phyloP scores from a whole-genome alignment of 92 coral and sea anemone species.

The Umimayanthus chanpuru region DNA sequence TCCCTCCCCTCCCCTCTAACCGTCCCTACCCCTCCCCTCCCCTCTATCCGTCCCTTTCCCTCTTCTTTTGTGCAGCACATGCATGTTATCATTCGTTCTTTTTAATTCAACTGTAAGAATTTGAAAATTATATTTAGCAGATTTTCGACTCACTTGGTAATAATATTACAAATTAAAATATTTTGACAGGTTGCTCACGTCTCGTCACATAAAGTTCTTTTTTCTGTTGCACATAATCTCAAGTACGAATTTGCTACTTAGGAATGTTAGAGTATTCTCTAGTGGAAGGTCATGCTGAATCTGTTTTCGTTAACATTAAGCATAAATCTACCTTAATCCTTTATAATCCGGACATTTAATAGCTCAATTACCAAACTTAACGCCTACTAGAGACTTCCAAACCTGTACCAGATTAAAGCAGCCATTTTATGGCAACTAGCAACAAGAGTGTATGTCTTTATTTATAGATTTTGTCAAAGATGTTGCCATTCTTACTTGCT shows the following conservation, averaged over 20 bases:
- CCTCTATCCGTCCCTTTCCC: neutral
- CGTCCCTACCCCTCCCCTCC: neutral
- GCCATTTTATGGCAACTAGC: neutral
- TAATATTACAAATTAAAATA: too few species aligned
- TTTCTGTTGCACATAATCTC: neutral
- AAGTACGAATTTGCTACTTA: neutral
- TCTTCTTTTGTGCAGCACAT: too few species aligned
- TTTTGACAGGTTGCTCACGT: too few species aligned
- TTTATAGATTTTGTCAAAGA: neutral
- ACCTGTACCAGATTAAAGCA: neutral
- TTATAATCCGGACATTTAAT: slow-evolving; percentile 4
- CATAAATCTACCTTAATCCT: neutral
- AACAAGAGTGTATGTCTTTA: neutral
- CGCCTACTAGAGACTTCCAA: slow-evolving; percentile 15
- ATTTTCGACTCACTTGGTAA: neutral
- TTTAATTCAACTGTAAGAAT: too few species aligned
- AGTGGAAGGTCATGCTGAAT: neutral
- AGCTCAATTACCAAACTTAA: neutral
- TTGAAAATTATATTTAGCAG: too few species aligned
- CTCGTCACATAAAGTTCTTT: too few species aligned
- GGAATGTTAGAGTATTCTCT: neutral
- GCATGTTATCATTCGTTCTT: too few species aligned
- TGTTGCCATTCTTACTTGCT: neutral
- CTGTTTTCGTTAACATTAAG: neutral
- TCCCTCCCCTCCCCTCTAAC: neutral